These are phyloP conservation scores for Argyresthia albistria DNA, from an alignment of 2,888 invertebrate species.

Conservation along the genomic window DNA sequence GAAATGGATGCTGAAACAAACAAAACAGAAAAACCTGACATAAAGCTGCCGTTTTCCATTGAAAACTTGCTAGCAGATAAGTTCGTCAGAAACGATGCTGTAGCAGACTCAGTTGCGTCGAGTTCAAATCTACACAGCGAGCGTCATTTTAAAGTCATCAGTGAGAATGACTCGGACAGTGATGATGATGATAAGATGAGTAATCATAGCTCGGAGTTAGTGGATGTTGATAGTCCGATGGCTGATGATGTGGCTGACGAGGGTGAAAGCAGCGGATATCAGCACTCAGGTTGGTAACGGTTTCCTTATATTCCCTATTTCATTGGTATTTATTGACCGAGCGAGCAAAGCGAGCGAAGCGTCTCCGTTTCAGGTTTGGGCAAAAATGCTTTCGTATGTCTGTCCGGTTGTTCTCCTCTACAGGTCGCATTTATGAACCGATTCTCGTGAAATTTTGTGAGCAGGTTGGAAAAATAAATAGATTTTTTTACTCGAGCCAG, in stretches of 20 bases:
- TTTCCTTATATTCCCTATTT: background rate
- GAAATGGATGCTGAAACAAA: conserved; percentile 26
- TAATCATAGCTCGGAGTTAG: conserved; percentile 43
- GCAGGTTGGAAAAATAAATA: no score
- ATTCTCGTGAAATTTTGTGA: no score
- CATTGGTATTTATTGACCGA: no score
- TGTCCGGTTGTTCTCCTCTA: no score
- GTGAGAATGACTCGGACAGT: background rate
- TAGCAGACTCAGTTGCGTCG: background rate
- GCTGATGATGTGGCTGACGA: conserved; percentile 38
- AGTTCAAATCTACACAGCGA: background rate
- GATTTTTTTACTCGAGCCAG: no score
- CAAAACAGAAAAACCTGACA: conserved; percentile 36
- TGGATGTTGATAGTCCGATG: conserved; percentile 52
- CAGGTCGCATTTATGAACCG: no score
- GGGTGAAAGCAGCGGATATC: conserved; percentile 14
- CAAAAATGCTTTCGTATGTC: no score
- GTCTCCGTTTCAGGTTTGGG: no score
- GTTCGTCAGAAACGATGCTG: conserved; percentile 22
- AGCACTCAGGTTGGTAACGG: background rate
- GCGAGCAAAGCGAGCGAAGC: no score
- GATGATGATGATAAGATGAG: conserved; percentile 30
- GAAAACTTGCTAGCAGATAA: conserved; percentile 54
- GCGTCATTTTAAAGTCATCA: background rate
- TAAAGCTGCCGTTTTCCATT: conserved; percentile 53